Conservation (phyloP, 2,113 vertebrate species). For the Paradisaea rubra region DNA sequence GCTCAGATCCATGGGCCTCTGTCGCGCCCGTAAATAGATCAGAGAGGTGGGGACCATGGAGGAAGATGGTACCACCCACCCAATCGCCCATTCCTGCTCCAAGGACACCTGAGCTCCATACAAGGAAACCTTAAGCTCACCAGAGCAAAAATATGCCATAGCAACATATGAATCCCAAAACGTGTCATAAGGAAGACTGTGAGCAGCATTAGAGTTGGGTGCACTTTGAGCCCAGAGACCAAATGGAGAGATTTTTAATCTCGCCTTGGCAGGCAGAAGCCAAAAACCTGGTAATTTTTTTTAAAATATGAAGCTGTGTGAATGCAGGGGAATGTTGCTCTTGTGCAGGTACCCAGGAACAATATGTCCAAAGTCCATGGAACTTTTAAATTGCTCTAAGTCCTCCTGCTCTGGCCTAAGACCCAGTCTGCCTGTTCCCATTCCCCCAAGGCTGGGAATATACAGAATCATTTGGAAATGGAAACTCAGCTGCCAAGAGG, state of each 20-base stretch:
- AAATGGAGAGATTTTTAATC: neutral
- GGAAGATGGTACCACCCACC: neutral
- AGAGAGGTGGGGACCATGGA: neutral
- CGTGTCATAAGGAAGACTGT: neutral
- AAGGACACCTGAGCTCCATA: neutral
- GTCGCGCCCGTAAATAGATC: neutral
- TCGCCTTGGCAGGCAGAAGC: neutral
- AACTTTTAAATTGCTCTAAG: neutral
- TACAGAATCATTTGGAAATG: neutral
- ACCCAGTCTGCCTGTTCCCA: neutral
- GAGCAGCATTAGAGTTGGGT: neutral
- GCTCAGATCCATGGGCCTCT: neutral
- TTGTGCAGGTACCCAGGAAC: neutral
- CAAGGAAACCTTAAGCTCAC: neutral
- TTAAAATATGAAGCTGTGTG: neutral
- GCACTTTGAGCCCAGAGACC: neutral
- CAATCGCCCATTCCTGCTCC: neutral
- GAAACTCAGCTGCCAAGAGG: neutral
- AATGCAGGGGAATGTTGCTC: neutral
- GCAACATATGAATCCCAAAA: slow-evolving; percentile 6
- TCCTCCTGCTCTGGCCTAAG: neutral
- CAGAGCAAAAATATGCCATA: neutral
- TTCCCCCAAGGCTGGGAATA: neutral
- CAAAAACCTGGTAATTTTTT: neutral
- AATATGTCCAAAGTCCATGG: rapidly evolving